Base-by-base conservation (phyloP, 1,140 invertebrate genomes). In the Fopius arisanus region DNA sequence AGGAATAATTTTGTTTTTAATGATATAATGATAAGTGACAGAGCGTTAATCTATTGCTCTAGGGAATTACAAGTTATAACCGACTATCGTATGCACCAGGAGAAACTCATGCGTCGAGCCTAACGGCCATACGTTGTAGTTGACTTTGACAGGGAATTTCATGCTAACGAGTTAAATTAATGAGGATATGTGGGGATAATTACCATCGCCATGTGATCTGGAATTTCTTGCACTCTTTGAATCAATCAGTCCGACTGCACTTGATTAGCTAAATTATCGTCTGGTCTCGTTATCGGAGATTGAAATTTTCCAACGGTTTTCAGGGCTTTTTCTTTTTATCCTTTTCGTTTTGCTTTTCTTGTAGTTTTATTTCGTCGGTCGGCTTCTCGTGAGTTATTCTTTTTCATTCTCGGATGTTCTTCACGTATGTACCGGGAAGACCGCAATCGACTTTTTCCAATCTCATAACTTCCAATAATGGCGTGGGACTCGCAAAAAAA, bases 401-500 rank as follows among this genome's bases (percentile, higher is more conserved):
- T 51, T 51, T 51, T 51, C 19, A 19, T 51, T 21, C 19, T 3
- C 43, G 6, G 37, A 68, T 68, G 26, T 12, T 68, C 7, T 16
- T 2, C 3, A 6, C 3, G 37, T 41, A 43, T 40, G 29, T 40
- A 14, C 37, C 19, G 23, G 70, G 43, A 40, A 67, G 63, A 66
- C 16, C 70, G 16, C n/a, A 43, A 66, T 66, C 62, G 70, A 66
- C 70, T 62, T 72, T 72, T 72, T 72, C 70, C 70, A 72, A 72
- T 67, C 70, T 72, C 70, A 72, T 72, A 72, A 72, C 63, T 72
- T 67, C 23, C 63, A 72, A 72, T 72, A 66, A 66, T 16, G 65
- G 37, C 41, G 70, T 6, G 37, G 37, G 12, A 14, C 21, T 71
- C 37, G 37, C 28, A 28, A 40, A 66, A 40, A 41, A 71, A 66